Evolutionary conservation across 2,797 vertebrate genomes (phyloP).

Genomic region (Neosalanx taihuensis): DNA sequence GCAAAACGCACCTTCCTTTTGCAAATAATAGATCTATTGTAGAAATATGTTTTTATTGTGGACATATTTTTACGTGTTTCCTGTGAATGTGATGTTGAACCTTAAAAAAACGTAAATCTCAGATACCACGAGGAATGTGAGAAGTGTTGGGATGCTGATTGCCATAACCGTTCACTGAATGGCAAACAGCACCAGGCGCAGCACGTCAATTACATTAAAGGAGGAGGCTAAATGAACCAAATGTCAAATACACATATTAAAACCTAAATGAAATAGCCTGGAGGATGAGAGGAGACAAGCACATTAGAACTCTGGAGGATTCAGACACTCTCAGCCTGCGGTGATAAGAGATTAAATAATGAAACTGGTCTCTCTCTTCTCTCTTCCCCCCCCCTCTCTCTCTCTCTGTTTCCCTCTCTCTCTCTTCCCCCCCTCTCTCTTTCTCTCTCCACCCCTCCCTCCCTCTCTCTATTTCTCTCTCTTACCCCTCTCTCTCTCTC

Average conservation of each 20-base stretch:
- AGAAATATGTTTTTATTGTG: background rate
- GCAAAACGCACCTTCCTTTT: too few species aligned
- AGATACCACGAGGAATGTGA: constrained; percentile 1
- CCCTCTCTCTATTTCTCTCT: too few species aligned
- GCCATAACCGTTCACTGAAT: constrained; percentile 52
- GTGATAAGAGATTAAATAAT: constrained; percentile 66
- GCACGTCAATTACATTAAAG: constrained; percentile 74
- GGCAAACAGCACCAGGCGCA: constrained; percentile 64
- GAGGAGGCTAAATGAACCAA: constrained; percentile 69
- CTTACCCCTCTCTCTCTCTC: too few species aligned
- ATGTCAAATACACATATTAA: constrained; percentile 80
- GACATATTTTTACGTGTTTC: background rate
- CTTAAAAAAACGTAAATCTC: background rate
- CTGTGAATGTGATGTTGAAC: background rate
- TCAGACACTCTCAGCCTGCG: constrained; percentile 57
- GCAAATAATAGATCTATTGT: background rate
- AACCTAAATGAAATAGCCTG: constrained; percentile 76
- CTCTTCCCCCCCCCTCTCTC: background rate
- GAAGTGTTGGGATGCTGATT: constrained; percentile 30
- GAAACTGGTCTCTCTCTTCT: constrained; percentile 48
- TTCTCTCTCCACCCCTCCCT: background rate
- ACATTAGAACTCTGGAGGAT: constrained; percentile 77
- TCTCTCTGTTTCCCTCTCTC: background rate
- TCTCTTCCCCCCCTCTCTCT: too few species aligned
- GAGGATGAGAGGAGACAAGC: constrained; percentile 68